Base-by-base conservation (phyloP, 2,797 vertebrate genomes). In the Tangara arthus region DNA sequence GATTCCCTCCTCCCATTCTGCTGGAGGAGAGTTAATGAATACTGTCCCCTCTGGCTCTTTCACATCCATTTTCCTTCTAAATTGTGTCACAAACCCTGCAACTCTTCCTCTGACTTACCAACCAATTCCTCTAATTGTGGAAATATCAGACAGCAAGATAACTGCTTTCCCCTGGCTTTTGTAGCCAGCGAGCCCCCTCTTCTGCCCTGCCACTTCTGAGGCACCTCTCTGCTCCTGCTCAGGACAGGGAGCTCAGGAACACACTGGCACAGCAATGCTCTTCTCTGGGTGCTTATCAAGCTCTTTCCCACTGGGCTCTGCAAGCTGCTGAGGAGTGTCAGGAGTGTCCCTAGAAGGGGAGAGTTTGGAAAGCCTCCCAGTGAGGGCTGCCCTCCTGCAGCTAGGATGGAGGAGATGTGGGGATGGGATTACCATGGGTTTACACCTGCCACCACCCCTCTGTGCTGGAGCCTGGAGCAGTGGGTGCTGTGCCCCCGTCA, bases 21-120 rank as follows among this genome's bases (percentile, higher is more conserved):
- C 78, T 76, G 64, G 32, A 86, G 52, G 19, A 72, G 30, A 76
- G 52, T 95, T 96, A 94, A 94, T 90, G 87, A 81, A 59, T 81
- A 71, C 17, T 72, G 47, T 66, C 87, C 84, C 56, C 81, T 75
- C 72, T 92, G 84, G 57, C 72, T 86, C 80, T 55, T 78, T 89
- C 47, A 47, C 63, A 86, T 66, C 28, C 66, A 56, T 82, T 93
- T 93, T 80, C 56, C 39, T 50, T 76, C 39, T 82, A 82, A 72
- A 92, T 17, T 72, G 63, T 66, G 55, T 60, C 53, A 72, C 85
- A 76, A 79, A 56, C 28, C n/a, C 49, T 11, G 1, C n/a, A 72
- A 56, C 57, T 91, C 19, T 61, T 86, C 32, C 42, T 87, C 55
- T 80, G 42, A 81, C 42, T 81, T 68, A 64, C 37, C 72, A 83